Conservation (phyloP, 1,140 invertebrate genomes). For the Megalonaias nervosa region DNA sequence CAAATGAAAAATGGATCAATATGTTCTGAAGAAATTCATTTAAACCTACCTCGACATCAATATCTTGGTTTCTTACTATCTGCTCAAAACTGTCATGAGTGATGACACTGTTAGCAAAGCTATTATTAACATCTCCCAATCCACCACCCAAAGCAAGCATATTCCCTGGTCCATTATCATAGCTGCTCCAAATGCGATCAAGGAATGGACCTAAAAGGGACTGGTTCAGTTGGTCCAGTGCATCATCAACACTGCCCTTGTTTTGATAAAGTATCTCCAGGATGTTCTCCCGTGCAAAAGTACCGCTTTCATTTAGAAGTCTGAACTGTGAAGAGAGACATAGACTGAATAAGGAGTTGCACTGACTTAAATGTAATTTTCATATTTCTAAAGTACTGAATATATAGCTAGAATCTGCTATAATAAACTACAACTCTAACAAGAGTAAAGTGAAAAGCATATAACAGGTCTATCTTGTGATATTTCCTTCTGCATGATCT, state of each 20-base stretch:
- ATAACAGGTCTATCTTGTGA: no score
- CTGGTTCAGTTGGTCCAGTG: conserved; percentile 23
- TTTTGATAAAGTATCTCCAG: conserved; percentile 26
- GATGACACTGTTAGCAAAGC: conserved; percentile 59
- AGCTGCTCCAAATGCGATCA: conserved; percentile 18
- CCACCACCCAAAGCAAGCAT: neutral
- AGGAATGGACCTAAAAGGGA: conserved; percentile 7
- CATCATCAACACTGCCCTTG: conserved; percentile 24
- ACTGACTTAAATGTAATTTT: no score
- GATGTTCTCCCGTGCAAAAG: conserved; percentile 30
- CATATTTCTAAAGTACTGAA: no score
- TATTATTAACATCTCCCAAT: conserved; percentile 20
- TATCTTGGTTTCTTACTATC: conserved; percentile 44
- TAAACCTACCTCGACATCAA: conserved; percentile 53
- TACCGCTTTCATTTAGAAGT: neutral
- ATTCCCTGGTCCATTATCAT: conserved; percentile 3
- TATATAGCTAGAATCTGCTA: no score
- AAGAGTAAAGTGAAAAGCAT: no score
- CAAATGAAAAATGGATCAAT: neutral
- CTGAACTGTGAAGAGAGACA: no score
- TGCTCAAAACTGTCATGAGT: conserved; percentile 50
- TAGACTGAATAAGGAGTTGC: no score
- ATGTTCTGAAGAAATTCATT: neutral
- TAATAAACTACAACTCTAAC: no score
- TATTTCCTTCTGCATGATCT: no score